Evolutionary conservation across 2,888 invertebrate species (phyloP), one percentile per base, ranked within the genome.

Genomic region (Cremastobaeus sp.): DNA sequence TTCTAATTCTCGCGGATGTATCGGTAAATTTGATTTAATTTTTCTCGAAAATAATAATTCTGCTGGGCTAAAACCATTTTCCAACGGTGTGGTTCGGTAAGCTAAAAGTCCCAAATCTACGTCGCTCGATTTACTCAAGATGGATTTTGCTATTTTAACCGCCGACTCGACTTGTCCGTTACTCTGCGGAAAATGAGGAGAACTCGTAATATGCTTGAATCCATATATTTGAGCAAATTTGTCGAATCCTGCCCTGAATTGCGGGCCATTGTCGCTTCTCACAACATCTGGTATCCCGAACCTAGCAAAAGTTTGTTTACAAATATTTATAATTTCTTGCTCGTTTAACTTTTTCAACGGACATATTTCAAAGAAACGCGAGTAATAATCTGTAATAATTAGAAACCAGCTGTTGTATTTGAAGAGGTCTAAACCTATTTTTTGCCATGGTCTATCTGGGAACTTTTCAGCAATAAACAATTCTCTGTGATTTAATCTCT

Each of bases 301-400:
- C 6, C 57, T 32, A 1, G 57, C 57, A 25, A 57, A 57, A 2
- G n/a, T 25, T 3, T 57, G 9, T 25, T 57, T 32, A 11, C 57
- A 57, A 4, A 34, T 3, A 1, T 17, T 9, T 5, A 57, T 45
- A n/a, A 45, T 9, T 20, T 76, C 78, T 39, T 48, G 12, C 32
- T 60, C 41, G 0, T 3, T 3, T 15, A 60, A n/a, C 5, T n/a
- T 0, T 15, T 20, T 41, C 8, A 60, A n/a, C 5, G 12, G 15
- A 14, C n/a, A 12, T 4, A 79, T 64, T 57, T 79, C 78, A n/a
- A 78, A 62, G 45, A 62, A 81, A 2, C 78, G 12, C 6, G 76
- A 77, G 59, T 75, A 78, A 35, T 78, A 80, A 54, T 82, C 79
- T 0, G 54, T 57, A 1, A 77, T 37, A 3, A 79, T 65, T 5